Percentiles rank a stretch among this genome's conserved stretches.
These are phyloP conservation scores for Microtus montanus DNA, from an alignment of 2,113 vertebrate species.

Conservation along the genomic window DNA sequence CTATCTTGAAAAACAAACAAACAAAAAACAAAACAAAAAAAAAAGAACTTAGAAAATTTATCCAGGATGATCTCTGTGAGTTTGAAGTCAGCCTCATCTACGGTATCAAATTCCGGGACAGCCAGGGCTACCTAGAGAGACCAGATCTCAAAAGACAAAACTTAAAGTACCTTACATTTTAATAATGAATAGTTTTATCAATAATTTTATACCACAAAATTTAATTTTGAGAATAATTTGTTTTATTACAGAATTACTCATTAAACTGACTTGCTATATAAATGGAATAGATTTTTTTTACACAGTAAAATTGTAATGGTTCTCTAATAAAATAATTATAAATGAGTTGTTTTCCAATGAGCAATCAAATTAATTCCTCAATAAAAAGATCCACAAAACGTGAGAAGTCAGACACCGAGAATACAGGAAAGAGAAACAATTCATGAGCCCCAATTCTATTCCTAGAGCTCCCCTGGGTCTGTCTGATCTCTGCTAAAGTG, in stretches of 20 bases:
- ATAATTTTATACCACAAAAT: background rate
- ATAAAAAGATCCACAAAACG: constrained; percentile 1
- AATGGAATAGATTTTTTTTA: constrained; percentile 11
- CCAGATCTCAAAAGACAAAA: background rate
- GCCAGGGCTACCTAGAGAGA: background rate
- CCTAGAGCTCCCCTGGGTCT: background rate
- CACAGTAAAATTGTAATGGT: constrained; percentile 22
- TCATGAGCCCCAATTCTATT: background rate
- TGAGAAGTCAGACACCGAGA: background rate
- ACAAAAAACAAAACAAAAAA: background rate
- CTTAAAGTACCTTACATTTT: background rate
- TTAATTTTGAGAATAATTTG: constrained; percentile 24
- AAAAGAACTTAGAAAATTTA: background rate
- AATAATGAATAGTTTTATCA: background rate
- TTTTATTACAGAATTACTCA: constrained; percentile 15
- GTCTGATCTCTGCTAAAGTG: background rate
- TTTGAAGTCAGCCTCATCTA: background rate
- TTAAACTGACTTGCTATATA: constrained; percentile 15
- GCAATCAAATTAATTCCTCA: constrained; percentile 13
- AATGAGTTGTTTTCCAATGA: constrained; percentile 37
- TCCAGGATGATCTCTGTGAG: background rate
- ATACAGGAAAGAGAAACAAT: background rate
- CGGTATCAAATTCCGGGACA: background rate
- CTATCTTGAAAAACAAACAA: background rate
- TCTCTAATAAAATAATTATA: constrained; percentile 42